Evolutionary conservation across 92 coral and sea anemone species (phyloP).

Genomic region (Parazoanthus swiftii): DNA sequence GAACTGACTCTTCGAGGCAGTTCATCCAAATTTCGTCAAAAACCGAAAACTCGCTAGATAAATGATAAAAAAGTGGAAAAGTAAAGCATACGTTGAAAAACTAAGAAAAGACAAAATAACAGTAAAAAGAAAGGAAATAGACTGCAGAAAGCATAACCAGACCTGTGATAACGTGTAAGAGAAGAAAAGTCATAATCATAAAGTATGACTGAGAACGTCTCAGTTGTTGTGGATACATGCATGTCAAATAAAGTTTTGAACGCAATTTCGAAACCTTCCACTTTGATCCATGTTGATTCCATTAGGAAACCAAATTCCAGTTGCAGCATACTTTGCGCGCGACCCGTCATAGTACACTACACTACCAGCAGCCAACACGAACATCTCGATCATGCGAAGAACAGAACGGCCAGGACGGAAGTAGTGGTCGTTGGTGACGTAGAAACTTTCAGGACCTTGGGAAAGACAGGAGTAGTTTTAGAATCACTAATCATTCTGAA

Average conservation of each 20-base stretch:
- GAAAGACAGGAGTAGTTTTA: background rate
- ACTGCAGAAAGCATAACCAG: too few species aligned
- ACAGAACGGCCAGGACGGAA: slow-evolving; percentile 57
- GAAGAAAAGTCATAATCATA: background rate
- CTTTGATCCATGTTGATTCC: slow-evolving; percentile 78
- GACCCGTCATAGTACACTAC: slow-evolving; percentile 80
- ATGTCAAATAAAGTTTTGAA: background rate
- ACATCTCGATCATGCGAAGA: slow-evolving; percentile 44
- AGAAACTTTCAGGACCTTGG: slow-evolving; percentile 84
- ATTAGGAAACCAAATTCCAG: slow-evolving; percentile 63
- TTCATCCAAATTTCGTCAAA: too few species aligned
- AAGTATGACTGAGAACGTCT: background rate
- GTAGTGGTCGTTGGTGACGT: slow-evolving; percentile 84
- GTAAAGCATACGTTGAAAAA: too few species aligned
- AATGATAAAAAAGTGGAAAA: too few species aligned
- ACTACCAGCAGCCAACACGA: slow-evolving; percentile 50
- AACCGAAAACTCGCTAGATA: too few species aligned
- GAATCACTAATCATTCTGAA: background rate
- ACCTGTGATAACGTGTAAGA: too few species aligned
- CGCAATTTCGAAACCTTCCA: slow-evolving; percentile 58
- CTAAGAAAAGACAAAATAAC: too few species aligned
- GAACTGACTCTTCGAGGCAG: too few species aligned
- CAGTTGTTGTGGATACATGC: too few species aligned
- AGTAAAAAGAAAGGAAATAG: too few species aligned
- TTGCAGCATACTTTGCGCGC: slow-evolving; percentile 59